Conservation (phyloP, 2,797 vertebrate species). For the Artibeus lituratus region DNA sequence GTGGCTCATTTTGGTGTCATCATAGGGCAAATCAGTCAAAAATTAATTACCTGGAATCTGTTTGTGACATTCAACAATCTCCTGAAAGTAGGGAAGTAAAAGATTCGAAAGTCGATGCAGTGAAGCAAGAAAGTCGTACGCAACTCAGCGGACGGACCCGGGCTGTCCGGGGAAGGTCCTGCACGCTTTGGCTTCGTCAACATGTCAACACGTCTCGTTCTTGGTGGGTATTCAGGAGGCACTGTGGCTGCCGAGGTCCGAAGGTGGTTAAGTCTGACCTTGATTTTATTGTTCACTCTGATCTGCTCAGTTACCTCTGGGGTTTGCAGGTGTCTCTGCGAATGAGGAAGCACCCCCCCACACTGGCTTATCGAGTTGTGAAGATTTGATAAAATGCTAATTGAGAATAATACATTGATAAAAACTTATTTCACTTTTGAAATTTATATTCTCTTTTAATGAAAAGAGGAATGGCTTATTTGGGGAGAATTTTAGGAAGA, state of each 20-base stretch:
- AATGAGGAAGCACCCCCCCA: conserved; percentile 48
- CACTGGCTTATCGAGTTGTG: conserved; percentile 40
- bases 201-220: not conserved
- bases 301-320: conserved; percentile 63
- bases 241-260: conserved; percentile 28
- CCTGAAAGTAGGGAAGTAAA: not conserved
- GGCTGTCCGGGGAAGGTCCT: not conserved
- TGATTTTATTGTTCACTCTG: conserved; percentile 67
- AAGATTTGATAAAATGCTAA: conserved; percentile 52
- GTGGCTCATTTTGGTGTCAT: not conserved
- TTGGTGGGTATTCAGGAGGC: conserved; percentile 61
- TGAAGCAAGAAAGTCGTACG: conserved; percentile 22
- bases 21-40: not conserved
- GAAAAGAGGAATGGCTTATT: not conserved
- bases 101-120: conserved; percentile 4
- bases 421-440: conserved; percentile 37
- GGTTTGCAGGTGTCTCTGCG: conserved; percentile 21
- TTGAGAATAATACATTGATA: conserved; percentile 44
- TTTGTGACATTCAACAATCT: conserved; percentile 11
- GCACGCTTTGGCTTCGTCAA: conserved; percentile 49
- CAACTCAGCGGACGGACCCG: conserved; percentile 24
- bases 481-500: not conserved
- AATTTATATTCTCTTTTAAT: conserved; percentile 23
- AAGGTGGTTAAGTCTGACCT: conserved; percentile 73
- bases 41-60: not conserved